Evolutionary conservation across 2,888 invertebrate genomes (phyloP).

Genomic region (Ornithoptera alexandrae): DNA sequence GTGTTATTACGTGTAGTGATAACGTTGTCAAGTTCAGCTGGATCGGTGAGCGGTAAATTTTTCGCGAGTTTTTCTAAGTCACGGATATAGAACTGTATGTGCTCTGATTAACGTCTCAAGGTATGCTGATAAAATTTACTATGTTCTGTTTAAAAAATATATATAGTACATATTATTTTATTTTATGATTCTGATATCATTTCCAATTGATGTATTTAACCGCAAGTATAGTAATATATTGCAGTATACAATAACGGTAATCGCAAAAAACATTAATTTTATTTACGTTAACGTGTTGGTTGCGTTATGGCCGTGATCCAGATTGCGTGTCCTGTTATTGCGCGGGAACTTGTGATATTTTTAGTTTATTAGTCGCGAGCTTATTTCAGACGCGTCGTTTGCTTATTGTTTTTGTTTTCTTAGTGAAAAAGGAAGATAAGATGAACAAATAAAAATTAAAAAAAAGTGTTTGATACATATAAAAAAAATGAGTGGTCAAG

Average conservation of each 20-base stretch:
- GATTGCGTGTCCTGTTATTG: slow-evolving; percentile 72
- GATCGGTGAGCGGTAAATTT: slow-evolving; percentile 75
- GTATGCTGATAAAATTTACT: slow-evolving; percentile 69
- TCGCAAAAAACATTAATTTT: slow-evolving; percentile 38
- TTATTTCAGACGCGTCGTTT: slow-evolving; percentile 56
- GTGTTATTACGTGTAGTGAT: slow-evolving; percentile 51
- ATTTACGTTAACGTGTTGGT: slow-evolving; percentile 56
- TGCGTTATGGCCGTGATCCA: slow-evolving; percentile 73
- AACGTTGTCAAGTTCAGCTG: slow-evolving; percentile 78
- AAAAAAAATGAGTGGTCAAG: slow-evolving; percentile 70
- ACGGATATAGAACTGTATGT: slow-evolving; percentile 65
- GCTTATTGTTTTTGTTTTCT: slow-evolving; percentile 48
- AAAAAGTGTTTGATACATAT: slow-evolving; percentile 38
- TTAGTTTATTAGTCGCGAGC: slow-evolving; percentile 65
- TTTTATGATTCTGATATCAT: slow-evolving; percentile 13
- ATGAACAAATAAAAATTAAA: slow-evolving; percentile 38
- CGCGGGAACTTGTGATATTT: slow-evolving; percentile 77
- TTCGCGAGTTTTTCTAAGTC: slow-evolving; percentile 68
- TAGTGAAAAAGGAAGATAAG: slow-evolving; percentile 35
- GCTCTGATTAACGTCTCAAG: slow-evolving; percentile 68
- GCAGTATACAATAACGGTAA: slow-evolving; percentile 30
- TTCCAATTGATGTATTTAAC: slow-evolving; percentile 15
- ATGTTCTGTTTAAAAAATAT: slow-evolving; percentile 20
- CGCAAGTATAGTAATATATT: slow-evolving; percentile 18
- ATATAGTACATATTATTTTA: slow-evolving; percentile 9